phyloP scores from a whole-genome alignment of 1,140 invertebrate species.

The Zaprionus camerounensis region DNA sequence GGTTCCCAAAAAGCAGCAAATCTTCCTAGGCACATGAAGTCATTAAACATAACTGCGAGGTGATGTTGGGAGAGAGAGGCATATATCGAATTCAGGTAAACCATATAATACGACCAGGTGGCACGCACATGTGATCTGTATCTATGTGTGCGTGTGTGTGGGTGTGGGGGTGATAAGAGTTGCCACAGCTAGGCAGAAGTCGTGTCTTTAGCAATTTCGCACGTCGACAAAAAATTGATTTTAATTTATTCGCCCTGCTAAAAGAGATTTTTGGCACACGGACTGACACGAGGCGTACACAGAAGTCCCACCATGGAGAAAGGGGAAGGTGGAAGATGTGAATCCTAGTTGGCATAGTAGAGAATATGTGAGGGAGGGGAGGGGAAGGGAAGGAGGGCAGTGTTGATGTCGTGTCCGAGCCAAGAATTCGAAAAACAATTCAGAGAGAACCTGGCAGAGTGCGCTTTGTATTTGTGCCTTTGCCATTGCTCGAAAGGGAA shows the following conservation, averaged over 20 bases:
- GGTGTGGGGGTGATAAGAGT: not conserved
- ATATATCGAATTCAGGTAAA: not conserved
- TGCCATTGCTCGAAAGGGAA: not conserved
- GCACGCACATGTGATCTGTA: not conserved
- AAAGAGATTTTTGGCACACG: conserved; percentile 52
- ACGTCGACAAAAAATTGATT: conserved; percentile 65
- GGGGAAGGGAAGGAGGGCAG: conserved; percentile 3
- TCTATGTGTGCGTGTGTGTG: not conserved
- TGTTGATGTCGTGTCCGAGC: conserved; percentile 53
- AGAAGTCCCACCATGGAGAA: not conserved
- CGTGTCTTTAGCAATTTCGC: conserved; percentile 61
- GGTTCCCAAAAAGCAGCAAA: not conserved
- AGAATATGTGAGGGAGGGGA: not conserved
- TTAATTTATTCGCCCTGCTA: conserved; percentile 64
- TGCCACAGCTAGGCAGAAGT: conserved; percentile 2
- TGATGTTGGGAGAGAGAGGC: not conserved
- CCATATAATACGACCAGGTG: conserved; percentile 7
- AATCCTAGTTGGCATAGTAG: not conserved
- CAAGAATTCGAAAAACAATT: conserved; percentile 63
- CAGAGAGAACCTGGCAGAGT: conserved; percentile 23
- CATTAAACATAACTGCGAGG: not conserved
- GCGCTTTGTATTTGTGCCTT: conserved; percentile 43
- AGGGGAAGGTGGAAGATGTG: not conserved
- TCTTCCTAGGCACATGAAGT: not conserved
- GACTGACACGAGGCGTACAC: not conserved